Evolutionary conservation across 2,888 invertebrate genomes (phyloP).

Genomic region (Trissolcus brochymenae): DNA sequence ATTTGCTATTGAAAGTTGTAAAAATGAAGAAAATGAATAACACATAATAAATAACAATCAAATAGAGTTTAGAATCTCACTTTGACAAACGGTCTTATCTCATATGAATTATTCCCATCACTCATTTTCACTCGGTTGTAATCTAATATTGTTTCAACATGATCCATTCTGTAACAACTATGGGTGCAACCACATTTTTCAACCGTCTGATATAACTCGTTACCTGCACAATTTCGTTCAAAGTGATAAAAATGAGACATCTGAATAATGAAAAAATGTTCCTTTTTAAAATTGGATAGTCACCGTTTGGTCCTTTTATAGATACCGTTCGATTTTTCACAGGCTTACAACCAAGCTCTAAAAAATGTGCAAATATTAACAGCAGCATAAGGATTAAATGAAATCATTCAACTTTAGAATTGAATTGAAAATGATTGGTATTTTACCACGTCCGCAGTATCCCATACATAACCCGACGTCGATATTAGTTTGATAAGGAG

Average conservation of each 20-base stretch:
- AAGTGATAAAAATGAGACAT: neutral
- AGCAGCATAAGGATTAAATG: neutral
- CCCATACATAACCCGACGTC: conserved; percentile 75
- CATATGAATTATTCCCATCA: conserved; percentile 68
- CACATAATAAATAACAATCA: neutral
- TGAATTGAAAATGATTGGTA: conserved; percentile 3
- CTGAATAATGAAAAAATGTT: no score
- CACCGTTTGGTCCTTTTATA: conserved; percentile 75
- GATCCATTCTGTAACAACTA: conserved; percentile 75
- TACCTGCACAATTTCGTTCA: conserved; percentile 60
- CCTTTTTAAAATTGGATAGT: conserved; percentile 14
- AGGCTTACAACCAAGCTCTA: conserved; percentile 72
- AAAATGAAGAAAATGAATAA: neutral
- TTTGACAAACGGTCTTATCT: conserved; percentile 69
- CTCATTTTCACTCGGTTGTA: conserved; percentile 72
- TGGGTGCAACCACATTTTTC: conserved; percentile 76
- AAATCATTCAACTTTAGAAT: neutral
- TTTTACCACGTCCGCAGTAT: conserved; percentile 70
- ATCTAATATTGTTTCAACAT: conserved; percentile 76
- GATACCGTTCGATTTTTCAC: conserved; percentile 72
- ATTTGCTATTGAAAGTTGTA: conserved; percentile 67
- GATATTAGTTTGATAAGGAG: conserved; percentile 73
- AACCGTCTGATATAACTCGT: conserved; percentile 74
- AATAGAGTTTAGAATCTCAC: conserved; percentile 59
- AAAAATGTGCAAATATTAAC: conserved; percentile 8